Conservation (phyloP, 2,797 vertebrate species). For the Falco cherrug region DNA sequence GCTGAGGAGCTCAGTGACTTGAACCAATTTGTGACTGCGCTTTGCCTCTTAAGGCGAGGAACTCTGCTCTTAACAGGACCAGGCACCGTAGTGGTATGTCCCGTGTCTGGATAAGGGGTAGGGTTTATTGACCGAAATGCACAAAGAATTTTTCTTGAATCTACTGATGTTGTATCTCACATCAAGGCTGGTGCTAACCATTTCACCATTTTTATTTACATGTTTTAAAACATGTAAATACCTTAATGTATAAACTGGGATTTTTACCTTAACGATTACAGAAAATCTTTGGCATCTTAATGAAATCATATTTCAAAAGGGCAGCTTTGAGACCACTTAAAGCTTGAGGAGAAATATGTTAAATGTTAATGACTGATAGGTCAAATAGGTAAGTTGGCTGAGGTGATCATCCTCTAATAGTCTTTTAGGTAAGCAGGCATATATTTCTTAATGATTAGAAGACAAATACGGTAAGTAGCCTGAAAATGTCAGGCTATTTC, state of each 20-base stretch:
- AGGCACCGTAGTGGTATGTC: not conserved
- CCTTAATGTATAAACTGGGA: not conserved
- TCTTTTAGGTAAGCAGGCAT: not conserved
- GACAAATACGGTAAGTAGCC: not conserved
- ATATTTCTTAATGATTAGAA: not conserved
- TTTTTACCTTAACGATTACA: not conserved
- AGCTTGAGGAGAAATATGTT: not conserved
- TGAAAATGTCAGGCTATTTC: not conserved
- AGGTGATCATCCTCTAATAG: not conserved
- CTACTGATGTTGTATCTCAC: not conserved
- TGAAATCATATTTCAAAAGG: not conserved
- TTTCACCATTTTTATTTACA: not conserved
- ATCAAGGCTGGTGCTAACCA: not conserved
- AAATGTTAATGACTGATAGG: not conserved
- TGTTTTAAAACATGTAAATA: not conserved
- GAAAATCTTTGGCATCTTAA: not conserved
- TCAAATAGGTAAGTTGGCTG: not conserved
- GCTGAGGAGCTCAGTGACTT: not conserved
- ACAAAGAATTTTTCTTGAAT: not conserved
- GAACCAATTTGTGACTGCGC: not conserved
- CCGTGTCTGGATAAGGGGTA: accelerated
- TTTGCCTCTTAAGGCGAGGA: not conserved
- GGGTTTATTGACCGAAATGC: not conserved
- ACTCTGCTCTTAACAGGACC: not conserved
- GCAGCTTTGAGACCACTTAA: not conserved